A percentile compares a stretch with the other conserved stretches of the same genome.
These are phyloP conservation scores for Sebastiscus tertius DNA, from an alignment of 2,797 vertebrate genomes.

Conservation along the genomic window DNA sequence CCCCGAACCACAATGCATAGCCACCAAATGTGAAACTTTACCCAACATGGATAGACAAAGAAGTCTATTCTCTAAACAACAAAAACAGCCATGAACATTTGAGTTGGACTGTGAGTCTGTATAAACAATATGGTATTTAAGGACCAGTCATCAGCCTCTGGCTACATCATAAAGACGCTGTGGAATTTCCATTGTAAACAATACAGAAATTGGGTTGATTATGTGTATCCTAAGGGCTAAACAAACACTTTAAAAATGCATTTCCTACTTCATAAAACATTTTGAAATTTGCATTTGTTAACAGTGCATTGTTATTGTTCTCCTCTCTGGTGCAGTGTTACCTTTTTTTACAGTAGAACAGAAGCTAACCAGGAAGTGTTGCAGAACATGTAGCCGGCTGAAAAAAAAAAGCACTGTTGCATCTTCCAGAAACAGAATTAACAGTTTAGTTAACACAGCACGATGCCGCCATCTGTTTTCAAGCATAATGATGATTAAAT, in stretches of 20 bases:
- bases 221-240: background rate
- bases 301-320: background rate
- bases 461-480: background rate
- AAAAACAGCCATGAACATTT: background rate
- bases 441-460: background rate
- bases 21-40: background rate
- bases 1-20: background rate
- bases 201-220: background rate
- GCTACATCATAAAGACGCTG: background rate
- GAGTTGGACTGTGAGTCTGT: background rate
- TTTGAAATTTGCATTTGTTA: background rate
- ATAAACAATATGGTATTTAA: background rate
- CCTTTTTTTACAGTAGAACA: background rate
- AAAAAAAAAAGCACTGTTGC: background rate
- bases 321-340: background rate
- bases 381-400: background rate
- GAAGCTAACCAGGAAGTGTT: background rate
- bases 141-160: background rate
- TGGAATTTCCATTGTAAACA: background rate
- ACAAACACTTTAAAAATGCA: background rate
- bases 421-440: background rate
- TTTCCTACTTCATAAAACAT: background rate
- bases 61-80: background rate
- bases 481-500: background rate
- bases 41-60: background rate